phyloP scores from a whole-genome alignment of 2,113 vertebrate genomes.

The Cololabis saira region DNA sequence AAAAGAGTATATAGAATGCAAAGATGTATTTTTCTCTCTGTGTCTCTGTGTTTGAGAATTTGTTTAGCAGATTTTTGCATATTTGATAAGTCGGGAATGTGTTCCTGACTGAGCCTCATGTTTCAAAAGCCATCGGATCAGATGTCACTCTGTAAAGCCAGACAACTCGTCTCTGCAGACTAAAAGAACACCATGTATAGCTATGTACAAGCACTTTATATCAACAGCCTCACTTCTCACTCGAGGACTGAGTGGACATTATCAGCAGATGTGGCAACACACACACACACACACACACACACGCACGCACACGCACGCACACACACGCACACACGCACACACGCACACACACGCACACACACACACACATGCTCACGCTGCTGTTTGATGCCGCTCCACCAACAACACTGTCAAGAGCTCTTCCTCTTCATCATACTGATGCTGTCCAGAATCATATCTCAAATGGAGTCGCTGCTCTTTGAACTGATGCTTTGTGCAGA shows the following conservation, averaged over 20 bases:
- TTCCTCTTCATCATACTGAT: slow-evolving; percentile 54
- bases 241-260: slow-evolving; percentile 33
- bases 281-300: slow-evolving; percentile 18
- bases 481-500: slow-evolving; percentile 38
- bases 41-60: background rate
- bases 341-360: slow-evolving; percentile 14
- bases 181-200: slow-evolving; percentile 40
- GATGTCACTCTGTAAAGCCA: slow-evolving; percentile 34
- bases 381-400: slow-evolving; percentile 63
- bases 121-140: slow-evolving; percentile 45
- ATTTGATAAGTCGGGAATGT: slow-evolving; percentile 19
- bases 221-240: slow-evolving; percentile 51
- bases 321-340: slow-evolving; percentile 17
- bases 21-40: background rate
- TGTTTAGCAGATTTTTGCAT: slow-evolving; percentile 4
- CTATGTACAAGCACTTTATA: slow-evolving; percentile 50
- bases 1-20: too few species aligned
- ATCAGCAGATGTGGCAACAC: slow-evolving; percentile 50
- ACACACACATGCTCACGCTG: slow-evolving; percentile 23
- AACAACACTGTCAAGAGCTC: slow-evolving; percentile 56
- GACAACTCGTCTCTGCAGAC: slow-evolving; percentile 32
- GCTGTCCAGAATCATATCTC: slow-evolving; percentile 62
- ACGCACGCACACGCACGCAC: slow-evolving; percentile 19
- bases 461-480: slow-evolving; percentile 54
- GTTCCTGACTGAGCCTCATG: slow-evolving; percentile 7